phyloP scores from a whole-genome alignment of 2,113 vertebrate species.

The Brachionichthys hirsutus region DNA sequence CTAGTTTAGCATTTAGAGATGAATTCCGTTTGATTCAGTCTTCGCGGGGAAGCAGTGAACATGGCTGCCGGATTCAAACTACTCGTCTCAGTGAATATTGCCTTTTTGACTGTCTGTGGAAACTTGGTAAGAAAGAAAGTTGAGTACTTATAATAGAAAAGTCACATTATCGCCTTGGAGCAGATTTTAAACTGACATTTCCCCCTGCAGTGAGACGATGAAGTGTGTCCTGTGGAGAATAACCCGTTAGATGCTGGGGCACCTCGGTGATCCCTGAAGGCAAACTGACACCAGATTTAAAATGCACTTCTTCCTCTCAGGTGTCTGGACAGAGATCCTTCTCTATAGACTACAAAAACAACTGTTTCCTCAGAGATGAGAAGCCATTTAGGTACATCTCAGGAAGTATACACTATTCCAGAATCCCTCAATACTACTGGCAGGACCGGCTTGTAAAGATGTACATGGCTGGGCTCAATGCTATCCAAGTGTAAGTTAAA shows the following conservation, averaged over 20 bases:
- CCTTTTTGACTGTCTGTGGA: conserved; percentile 40
- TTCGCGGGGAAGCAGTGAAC: conserved; percentile 12
- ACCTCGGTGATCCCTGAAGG: too few species aligned
- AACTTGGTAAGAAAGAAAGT: conserved; percentile 60
- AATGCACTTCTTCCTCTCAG: conserved; percentile 42
- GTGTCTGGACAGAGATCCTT: conserved; percentile 75
- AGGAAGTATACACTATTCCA: conserved; percentile 93
- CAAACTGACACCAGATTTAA: too few species aligned
- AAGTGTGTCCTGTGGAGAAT: too few species aligned
- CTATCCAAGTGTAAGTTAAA: conserved; percentile 88
- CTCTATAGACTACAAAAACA: conserved; percentile 81
- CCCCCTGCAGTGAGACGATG: not conserved
- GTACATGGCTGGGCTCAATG: conserved; percentile 89
- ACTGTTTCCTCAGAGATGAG: conserved; percentile 88
- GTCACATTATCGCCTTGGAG: conserved; percentile 13
- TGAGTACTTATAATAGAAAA: not conserved
- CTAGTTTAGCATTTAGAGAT: not conserved
- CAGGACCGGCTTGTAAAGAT: conserved; percentile 90
- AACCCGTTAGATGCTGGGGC: too few species aligned
- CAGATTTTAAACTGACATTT: not conserved
- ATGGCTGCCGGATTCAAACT: conserved; percentile 61
- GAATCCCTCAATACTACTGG: conserved; percentile 87
- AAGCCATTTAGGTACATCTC: conserved; percentile 88
- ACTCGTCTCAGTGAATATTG: conserved; percentile 25
- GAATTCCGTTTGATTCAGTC: not conserved